phyloP scores from a whole-genome alignment of 2,797 vertebrate genomes.

The Eospalax fontanierii region DNA sequence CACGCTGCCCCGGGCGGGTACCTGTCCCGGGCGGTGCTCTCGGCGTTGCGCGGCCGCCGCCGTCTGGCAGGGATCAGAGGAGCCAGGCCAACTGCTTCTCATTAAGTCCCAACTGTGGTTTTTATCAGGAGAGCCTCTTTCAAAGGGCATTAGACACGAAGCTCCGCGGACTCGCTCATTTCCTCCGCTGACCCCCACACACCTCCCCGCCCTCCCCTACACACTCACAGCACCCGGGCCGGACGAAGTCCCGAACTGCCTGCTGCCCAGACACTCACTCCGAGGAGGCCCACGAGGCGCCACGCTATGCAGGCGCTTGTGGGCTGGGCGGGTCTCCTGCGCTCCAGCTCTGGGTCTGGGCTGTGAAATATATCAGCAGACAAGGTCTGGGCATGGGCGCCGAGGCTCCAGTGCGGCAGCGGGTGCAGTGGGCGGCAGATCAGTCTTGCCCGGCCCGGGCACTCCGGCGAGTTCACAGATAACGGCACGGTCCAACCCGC shows the following conservation, averaged over 20 bases:
- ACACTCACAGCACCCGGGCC: conserved; percentile 28
- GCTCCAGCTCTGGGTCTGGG: neutral
- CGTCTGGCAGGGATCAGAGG: conserved; percentile 83
- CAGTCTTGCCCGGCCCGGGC: neutral
- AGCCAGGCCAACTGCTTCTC: conserved; percentile 87
- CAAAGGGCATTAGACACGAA: conserved; percentile 79
- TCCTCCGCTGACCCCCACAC: conserved; percentile 81
- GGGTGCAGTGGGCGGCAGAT: neutral
- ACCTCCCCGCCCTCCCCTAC: conserved; percentile 58
- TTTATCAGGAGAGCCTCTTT: conserved; percentile 83
- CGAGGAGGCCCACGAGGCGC: neutral
- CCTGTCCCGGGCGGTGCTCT: conserved; percentile 76
- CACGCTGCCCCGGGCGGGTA: conserved; percentile 35
- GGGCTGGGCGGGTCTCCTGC: neutral
- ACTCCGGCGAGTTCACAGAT: neutral
- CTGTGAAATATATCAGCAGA: neutral
- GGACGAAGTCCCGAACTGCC: conserved; percentile 1
- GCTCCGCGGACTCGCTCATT: conserved; percentile 76
- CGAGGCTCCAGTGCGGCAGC: neutral
- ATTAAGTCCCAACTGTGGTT: conserved; percentile 86
- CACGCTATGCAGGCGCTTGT: neutral
- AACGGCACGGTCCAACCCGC: neutral
- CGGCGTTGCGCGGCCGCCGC: conserved; percentile 67
- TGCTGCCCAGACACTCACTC: neutral
- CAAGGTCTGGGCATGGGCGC: neutral